Evolutionary conservation across 2,113 vertebrate genomes (phyloP), one percentile per base, ranked within the genome.

Genomic region (Chionis minor): DNA sequence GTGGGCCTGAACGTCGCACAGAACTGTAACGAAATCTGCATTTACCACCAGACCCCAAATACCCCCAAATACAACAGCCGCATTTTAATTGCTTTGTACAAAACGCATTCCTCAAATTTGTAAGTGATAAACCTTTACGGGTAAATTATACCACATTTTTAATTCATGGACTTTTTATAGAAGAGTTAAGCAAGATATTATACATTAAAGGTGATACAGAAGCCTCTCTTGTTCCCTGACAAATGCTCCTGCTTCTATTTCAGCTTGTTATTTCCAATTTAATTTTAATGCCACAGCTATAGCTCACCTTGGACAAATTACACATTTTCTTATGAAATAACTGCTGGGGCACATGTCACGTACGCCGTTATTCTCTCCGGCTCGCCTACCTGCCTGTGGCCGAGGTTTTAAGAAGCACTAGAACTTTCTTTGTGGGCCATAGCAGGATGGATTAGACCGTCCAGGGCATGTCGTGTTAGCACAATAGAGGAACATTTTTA

Each of bases 401-500:
- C 47, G 91, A 93, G 86, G 81, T 95, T 98, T 98, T 97, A 95
- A 93, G 95, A 94, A 94, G 94, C 79, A 97, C 92, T 94, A 97
- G 97, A 97, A 97, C 95, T 96, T 97, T 97, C 97, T 98, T 97
- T 97, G 97, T 96, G 95, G 97, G 86, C 96, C 94, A 94, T 82
- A 96, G 95, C 92, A 86, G 96, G 97, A 97, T 95, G 97, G 98
- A 98, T 98, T 94, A 97, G 96, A 97, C 97, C 88, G 61, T 97
- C 96, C 95, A 82, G 91, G 95, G 96, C 97, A 97, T 98, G 97
- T 98, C 86, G 91, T 97, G 96, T 98, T n/a, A 92, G 82, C 74
- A 98, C 97, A 98, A 98, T 98, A 97, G 97, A 94, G 54, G 88
- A 96, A 97, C 97, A 98, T 96, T 98, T 98, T 97, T 98, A 98